Conservation (phyloP, 1,140 invertebrate genomes). For the Trigoniulus corallinus region DNA sequence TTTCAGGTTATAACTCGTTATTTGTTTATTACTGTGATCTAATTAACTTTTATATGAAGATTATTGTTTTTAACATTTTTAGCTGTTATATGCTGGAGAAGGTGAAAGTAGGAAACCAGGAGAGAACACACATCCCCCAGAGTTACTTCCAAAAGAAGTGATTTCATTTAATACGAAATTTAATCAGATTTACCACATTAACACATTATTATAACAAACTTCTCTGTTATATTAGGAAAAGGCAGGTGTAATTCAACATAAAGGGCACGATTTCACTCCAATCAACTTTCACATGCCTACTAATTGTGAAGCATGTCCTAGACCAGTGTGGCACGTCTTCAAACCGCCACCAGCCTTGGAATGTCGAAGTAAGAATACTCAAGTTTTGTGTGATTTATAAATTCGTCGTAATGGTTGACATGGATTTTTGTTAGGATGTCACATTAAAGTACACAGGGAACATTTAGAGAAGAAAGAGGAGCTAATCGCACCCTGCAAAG, state of each 20-base stretch:
- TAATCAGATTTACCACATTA: not conserved
- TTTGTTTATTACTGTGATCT: not conserved
- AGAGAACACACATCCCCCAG: slow-evolving; percentile 35
- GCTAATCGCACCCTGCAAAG: slow-evolving; percentile 57
- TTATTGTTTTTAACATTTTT: slow-evolving; percentile 12
- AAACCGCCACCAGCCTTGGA: slow-evolving; percentile 89
- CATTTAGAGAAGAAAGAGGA: slow-evolving; percentile 65
- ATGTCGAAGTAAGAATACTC: slow-evolving; percentile 62
- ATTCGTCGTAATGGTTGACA: not conserved
- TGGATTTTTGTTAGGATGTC: slow-evolving; percentile 49
- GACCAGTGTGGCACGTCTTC: slow-evolving; percentile 92
- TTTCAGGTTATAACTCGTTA: slow-evolving; percentile 52
- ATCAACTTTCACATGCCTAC: slow-evolving; percentile 97
- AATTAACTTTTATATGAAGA: not conserved
- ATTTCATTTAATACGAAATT: not conserved
- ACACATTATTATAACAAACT: not conserved
- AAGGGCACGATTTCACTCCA: slow-evolving; percentile 90
- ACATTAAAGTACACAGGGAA: slow-evolving; percentile 90
- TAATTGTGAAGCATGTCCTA: slow-evolving; percentile 90
- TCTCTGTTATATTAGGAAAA: slow-evolving; percentile 41
- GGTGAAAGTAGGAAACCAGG: slow-evolving; percentile 74
- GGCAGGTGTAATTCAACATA: slow-evolving; percentile 61
- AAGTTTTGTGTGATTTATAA: not conserved
- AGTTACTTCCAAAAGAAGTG: slow-evolving; percentile 18
- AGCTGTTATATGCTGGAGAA: slow-evolving; percentile 81